These are phyloP conservation scores for Cyclophora albipunctata DNA, from an alignment of 2,888 invertebrate species.

Conservation along the genomic window DNA sequence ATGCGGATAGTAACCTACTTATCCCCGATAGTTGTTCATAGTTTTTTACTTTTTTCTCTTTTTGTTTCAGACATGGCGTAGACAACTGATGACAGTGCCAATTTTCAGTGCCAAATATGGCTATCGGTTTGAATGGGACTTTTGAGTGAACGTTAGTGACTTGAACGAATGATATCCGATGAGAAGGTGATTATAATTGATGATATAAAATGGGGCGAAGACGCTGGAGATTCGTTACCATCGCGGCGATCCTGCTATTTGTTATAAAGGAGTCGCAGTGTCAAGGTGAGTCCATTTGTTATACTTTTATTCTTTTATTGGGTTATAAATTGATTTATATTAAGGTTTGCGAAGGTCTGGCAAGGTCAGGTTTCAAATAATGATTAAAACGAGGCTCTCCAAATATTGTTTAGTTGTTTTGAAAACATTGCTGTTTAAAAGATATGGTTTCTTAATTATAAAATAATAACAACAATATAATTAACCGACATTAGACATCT, in stretches of 20 bases:
- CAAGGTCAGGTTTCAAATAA: too few species aligned
- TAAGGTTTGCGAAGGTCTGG: too few species aligned
- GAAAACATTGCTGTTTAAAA: too few species aligned
- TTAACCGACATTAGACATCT: too few species aligned
- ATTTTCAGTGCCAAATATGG: constrained; percentile 41
- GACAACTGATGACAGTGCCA: constrained; percentile 36
- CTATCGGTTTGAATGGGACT: constrained; percentile 30
- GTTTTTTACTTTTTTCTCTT: constrained; percentile 4
- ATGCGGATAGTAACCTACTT: constrained; percentile 24
- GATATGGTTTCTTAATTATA: too few species aligned
- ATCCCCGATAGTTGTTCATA: constrained; percentile 8
- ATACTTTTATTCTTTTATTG: not conserved
- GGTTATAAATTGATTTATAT: too few species aligned
- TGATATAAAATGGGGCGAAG: constrained; percentile 57
- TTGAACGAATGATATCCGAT: constrained; percentile 39
- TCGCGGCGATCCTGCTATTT: constrained; percentile 60
- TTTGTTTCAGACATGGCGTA: constrained; percentile 60
- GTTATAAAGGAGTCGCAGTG: constrained; percentile 58
- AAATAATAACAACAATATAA: too few species aligned
- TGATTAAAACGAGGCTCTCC: too few species aligned
- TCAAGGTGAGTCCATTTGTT: constrained; percentile 44
- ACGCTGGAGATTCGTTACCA: constrained; percentile 63
- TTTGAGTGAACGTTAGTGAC: constrained; percentile 32
- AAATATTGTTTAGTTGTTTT: too few species aligned
- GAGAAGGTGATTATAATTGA: constrained; percentile 54